Percentiles rank a stretch among this genome's conserved stretches.
Conservation (phyloP, 1,140 invertebrate genomes). For the Heliconius himera region DNA sequence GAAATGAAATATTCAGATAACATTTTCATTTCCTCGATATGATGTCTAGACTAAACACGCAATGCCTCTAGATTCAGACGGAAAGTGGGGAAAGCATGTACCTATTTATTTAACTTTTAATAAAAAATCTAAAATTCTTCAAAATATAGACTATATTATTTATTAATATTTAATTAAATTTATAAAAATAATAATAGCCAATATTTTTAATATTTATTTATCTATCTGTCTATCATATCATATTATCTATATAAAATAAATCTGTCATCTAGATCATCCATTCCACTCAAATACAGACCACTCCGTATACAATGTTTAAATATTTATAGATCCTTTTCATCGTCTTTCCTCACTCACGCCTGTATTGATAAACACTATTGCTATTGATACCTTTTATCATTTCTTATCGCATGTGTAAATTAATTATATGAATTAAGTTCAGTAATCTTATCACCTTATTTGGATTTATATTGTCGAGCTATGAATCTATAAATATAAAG, state of each 20-base stretch:
- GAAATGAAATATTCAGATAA: no score
- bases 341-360: conserved; percentile 54
- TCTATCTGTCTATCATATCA: background rate
- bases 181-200: background rate
- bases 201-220: background rate
- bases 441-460: background rate
- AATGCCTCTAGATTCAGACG: no score
- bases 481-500: background rate
- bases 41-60: no score
- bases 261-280: conserved; percentile 55
- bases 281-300: conserved; percentile 40
- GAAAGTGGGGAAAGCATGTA: background rate
- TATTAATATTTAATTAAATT: background rate
- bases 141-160: background rate
- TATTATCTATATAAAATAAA: conserved; percentile 46
- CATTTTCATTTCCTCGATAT: no score
- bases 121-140: background rate
- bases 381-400: conserved; percentile 36
- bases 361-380: conserved; percentile 60
- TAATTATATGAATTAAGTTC: conserved; percentile 11
- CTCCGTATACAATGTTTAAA: conserved; percentile 51
- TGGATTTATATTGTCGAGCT: background rate
- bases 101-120: background rate
- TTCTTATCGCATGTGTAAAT: conserved; percentile 1
- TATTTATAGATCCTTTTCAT: conserved; percentile 69